These are phyloP conservation scores for Anomalospiza imberbis DNA, from an alignment of 2,797 vertebrate genomes.

Conservation along the genomic window DNA sequence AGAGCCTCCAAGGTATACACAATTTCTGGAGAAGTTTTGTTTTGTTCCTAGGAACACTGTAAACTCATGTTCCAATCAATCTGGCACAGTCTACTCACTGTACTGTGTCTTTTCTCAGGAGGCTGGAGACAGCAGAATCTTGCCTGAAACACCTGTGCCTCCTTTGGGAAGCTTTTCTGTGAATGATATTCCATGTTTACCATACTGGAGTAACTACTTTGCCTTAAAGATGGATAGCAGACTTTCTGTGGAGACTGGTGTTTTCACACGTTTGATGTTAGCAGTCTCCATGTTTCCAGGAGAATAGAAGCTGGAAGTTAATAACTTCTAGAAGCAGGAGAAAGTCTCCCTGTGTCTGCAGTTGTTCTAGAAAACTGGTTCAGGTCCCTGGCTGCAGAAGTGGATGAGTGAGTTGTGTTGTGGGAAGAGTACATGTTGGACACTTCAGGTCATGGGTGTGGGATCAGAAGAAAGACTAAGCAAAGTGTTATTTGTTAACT, in stretches of 20 bases:
- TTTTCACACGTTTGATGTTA: not conserved
- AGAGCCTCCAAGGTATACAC: not conserved
- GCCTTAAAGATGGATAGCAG: not conserved
- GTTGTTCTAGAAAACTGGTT: not conserved
- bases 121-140: not conserved
- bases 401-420: not conserved
- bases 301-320: not conserved
- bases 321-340: not conserved
- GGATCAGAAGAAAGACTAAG: not conserved
- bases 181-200: not conserved
- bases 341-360: not conserved
- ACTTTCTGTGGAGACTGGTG: not conserved
- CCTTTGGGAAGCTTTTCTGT: not conserved
- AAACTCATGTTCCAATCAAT: not conserved
- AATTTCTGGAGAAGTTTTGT: not conserved
- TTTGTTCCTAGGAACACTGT: not conserved
- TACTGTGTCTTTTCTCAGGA: not conserved
- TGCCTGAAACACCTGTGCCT: not conserved
- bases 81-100: not conserved
- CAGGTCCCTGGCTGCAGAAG: not conserved
- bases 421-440: not conserved
- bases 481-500: not conserved
- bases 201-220: not conserved
- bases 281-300: not conserved
- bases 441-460: not conserved